These are phyloP conservation scores for Parazoanthus darwini DNA, from an alignment of 92 coral and sea anemone genomes.

Conservation along the genomic window DNA sequence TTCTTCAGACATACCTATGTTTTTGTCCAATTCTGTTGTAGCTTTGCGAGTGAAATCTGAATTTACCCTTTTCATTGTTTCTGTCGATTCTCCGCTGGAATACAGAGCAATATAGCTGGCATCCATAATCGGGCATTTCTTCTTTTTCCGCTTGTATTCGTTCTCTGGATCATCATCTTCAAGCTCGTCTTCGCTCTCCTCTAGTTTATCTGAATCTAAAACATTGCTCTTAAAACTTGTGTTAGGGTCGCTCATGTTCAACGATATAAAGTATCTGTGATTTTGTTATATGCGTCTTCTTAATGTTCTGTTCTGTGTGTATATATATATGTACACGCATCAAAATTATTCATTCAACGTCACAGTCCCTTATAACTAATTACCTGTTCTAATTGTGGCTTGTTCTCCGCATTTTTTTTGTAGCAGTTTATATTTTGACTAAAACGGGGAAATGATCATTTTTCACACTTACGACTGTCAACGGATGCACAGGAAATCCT, in stretches of 20 bases:
- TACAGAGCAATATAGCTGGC: conserved; percentile 32
- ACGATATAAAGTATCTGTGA: neutral
- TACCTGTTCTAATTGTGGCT: neutral
- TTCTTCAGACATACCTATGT: conserved; percentile 22
- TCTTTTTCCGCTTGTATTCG: conserved; percentile 2
- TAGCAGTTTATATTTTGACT: too few relatives aligned
- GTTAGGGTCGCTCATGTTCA: conserved; percentile 4
- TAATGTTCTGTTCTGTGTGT: too few relatives aligned
- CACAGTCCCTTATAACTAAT: neutral
- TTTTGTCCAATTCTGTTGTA: conserved; percentile 15
- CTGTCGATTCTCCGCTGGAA: conserved; percentile 21
- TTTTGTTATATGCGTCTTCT: too few relatives aligned
- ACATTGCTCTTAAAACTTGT: neutral
- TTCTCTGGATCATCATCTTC: conserved; percentile 21
- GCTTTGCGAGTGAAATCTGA: conserved; percentile 27
- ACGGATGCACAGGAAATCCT: too few relatives aligned
- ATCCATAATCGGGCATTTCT: conserved; percentile 32
- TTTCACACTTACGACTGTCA: too few relatives aligned
- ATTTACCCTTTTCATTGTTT: conserved; percentile 30
- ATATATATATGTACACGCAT: too few relatives aligned
- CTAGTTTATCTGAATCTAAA: neutral
- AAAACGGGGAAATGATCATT: too few relatives aligned
- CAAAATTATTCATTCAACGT: neutral
- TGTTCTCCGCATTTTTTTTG: too few relatives aligned
- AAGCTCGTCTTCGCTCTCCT: neutral